Base-by-base conservation (phyloP, 2,113 vertebrate species). In the Callorhinus ursinus region DNA sequence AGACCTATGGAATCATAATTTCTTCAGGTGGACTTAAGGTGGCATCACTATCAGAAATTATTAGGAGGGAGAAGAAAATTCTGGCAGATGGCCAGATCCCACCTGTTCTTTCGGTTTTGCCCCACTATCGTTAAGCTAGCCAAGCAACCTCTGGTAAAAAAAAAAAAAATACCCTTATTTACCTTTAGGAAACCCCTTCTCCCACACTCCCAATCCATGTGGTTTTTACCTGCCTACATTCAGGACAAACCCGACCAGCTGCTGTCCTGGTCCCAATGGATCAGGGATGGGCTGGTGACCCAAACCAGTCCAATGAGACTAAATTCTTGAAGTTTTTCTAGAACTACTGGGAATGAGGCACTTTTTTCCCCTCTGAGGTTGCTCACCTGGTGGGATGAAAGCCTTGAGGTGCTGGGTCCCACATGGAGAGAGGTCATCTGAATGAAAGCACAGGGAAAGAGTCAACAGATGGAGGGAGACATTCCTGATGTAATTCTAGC, bases 381-480 rank as follows among this genome's bases (percentile, higher is more conserved):
- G 85, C 84, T 71, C n/a, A 90, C 22, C 33, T 86, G 15, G 28
- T 77, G 19, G 28, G 49, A 88, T 51, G 76, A 61, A 96, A 95
- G 83, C 57, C 55, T 91, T 61, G 61, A 95, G 65, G 22, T 63
- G 24, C 57, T 77, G 57, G 69, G 15, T 15, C 65, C 83, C 10
- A 26, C 9, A 24, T 15, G 13, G 46, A 55, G 31, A 88, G 49
- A 90, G 46, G 31, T 74, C 76, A 87, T 57, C 39, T n/a, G 82
- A 96, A 88, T 51, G 59, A 71, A 92, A 31, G 18, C n/a, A 18
- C 13, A 88, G 42, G 71, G 90, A 93, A 87, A 53, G 85, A 95
- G 59, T 71, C 91, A 92, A 83, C 49, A 85, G 81, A 71, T 18
- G 53, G 83, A 59, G 33, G 36, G n/a, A 57, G 36, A 67, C 91